Percentiles rank a stretch among this genome's conserved stretches.
phyloP scores from a whole-genome alignment of 2,113 vertebrate species.

The Reinhardtius hippoglossoides region DNA sequence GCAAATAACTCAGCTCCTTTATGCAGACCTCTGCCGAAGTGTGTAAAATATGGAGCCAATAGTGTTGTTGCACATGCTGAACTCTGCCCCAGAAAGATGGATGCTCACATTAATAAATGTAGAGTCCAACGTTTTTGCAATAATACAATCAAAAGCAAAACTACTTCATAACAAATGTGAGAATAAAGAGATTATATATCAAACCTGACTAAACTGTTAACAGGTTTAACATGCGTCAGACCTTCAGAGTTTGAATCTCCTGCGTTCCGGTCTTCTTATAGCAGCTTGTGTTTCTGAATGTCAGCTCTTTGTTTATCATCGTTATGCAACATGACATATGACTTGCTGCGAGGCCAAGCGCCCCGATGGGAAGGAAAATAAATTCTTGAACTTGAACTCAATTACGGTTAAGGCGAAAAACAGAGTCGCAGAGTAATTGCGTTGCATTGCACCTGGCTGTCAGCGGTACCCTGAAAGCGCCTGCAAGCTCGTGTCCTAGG shows the following conservation, averaged over 20 bases:
- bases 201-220: background rate
- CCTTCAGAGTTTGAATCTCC: background rate
- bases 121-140: background rate
- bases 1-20: background rate
- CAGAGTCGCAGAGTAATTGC: slow-evolving; percentile 38
- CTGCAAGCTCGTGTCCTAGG: slow-evolving; percentile 13
- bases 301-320: background rate
- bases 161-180: background rate
- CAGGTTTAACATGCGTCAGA: background rate
- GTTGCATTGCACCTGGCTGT: slow-evolving; percentile 49
- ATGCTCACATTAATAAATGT: background rate
- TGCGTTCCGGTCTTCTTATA: too few species aligned
- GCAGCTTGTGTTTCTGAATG: background rate
- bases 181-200: background rate
- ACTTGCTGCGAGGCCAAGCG: background rate
- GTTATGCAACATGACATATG: background rate
- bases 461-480: slow-evolving; percentile 26
- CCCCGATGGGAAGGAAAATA: background rate
- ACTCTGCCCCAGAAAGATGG: background rate
- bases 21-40: background rate
- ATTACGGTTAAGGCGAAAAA: slow-evolving; percentile 30
- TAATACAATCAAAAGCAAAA: background rate
- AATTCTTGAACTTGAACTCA: slow-evolving; percentile 34
- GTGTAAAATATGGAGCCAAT: background rate
- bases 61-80: background rate